A percentile compares a stretch with the other conserved stretches of the same genome.
phyloP scores from a whole-genome alignment of 2,888 invertebrate species.

The Agelastica alni region DNA sequence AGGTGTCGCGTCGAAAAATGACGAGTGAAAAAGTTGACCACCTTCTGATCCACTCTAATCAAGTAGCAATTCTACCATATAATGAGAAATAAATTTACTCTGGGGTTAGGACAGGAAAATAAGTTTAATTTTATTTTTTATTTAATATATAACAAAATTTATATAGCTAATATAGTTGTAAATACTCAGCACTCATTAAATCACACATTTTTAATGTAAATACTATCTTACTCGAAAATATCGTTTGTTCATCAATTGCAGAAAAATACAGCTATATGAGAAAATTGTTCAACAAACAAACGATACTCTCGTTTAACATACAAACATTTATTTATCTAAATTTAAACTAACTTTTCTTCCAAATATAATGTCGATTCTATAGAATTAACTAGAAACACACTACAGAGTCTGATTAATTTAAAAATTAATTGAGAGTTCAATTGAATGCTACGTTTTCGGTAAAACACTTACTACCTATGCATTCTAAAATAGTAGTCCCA shows the following conservation, averaged over 20 bases:
- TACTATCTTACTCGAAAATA: constrained; percentile 35
- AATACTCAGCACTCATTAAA: constrained; percentile 49
- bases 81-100: background rate
- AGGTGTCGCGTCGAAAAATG: too few species aligned
- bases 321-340: constrained; percentile 45
- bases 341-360: constrained; percentile 36
- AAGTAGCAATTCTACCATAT: too few species aligned
- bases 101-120: background rate
- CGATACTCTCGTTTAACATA: constrained; percentile 37
- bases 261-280: constrained; percentile 32
- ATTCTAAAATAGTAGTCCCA: constrained; percentile 16
- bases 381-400: constrained; percentile 35
- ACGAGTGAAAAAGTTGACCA: too few species aligned
- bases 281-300: constrained; percentile 28
- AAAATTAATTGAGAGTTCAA: constrained; percentile 13
- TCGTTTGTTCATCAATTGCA: constrained; percentile 26
- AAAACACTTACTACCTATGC: constrained; percentile 14
- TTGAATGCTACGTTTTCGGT: constrained; percentile 2
- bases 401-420: constrained; percentile 28
- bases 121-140: constrained; percentile 27
- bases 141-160: constrained; percentile 49
- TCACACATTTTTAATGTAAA: constrained; percentile 44
- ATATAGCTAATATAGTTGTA: constrained; percentile 44
- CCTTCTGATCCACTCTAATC: too few species aligned
- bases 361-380: constrained; percentile 32